phyloP scores from a whole-genome alignment of 2,888 invertebrate genomes.

The Drosophila prostipennis region DNA sequence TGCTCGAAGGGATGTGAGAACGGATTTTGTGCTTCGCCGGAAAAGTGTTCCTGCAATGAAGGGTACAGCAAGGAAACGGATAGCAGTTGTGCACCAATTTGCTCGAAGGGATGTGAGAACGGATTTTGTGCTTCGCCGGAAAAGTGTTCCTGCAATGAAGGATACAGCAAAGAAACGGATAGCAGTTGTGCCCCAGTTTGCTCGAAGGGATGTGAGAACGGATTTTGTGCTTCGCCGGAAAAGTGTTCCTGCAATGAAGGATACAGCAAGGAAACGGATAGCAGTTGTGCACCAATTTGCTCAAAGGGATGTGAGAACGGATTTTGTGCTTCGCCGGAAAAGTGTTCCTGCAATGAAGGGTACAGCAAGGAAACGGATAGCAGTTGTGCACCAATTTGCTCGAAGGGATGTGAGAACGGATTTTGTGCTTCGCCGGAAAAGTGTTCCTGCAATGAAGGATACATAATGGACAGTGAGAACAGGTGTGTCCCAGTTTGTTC shows the following conservation, averaged over 20 bases:
- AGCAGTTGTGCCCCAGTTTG: slow-evolving; percentile 27
- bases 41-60: slow-evolving; percentile 9
- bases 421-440: slow-evolving; percentile 1
- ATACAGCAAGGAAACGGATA: not conserved
- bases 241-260: slow-evolving; percentile 11
- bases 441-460: slow-evolving; percentile 15
- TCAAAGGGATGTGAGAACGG: slow-evolving; percentile 8
- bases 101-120: slow-evolving; percentile 5
- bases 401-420: slow-evolving; percentile 7
- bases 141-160: slow-evolving; percentile 18
- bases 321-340: not conserved
- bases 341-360: slow-evolving; percentile 10
- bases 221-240: slow-evolving; percentile 5
- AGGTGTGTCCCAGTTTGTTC: slow-evolving; percentile 26
- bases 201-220: not conserved
- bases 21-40: slow-evolving; percentile 6
- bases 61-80: not conserved
- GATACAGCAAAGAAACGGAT: not conserved
- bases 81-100: slow-evolving; percentile 1
- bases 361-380: not conserved
- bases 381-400: slow-evolving; percentile 4
- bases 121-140: slow-evolving; percentile 34
- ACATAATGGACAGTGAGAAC: not conserved
- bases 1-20: slow-evolving; percentile 3
- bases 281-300: slow-evolving; percentile 7